These are phyloP conservation scores for Geococcyx californianus DNA, from an alignment of 2,113 vertebrate species.

Conservation along the genomic window DNA sequence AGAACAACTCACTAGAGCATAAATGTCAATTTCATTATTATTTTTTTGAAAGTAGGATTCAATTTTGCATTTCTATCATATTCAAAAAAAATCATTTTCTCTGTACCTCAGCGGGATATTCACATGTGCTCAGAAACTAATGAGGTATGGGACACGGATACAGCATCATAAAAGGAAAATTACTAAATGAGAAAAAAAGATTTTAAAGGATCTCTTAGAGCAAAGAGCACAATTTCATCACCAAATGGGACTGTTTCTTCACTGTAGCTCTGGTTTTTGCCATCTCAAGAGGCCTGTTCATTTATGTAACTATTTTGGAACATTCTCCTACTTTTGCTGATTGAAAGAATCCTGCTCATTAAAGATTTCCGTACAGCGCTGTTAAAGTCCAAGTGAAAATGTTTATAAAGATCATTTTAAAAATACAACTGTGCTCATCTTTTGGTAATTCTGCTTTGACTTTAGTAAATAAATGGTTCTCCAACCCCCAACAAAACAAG, in stretches of 20 bases:
- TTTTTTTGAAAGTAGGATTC: constrained; percentile 71
- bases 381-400: neutral
- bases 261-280: constrained; percentile 7
- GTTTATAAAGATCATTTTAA: neutral
- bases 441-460: neutral
- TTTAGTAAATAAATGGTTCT: neutral
- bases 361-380: neutral
- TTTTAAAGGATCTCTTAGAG: constrained; percentile 66
- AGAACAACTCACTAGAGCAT: constrained; percentile 72
- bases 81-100: constrained; percentile 71
- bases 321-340: constrained; percentile 27
- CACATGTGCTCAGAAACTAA: constrained; percentile 78
- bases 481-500: neutral
- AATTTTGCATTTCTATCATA: constrained; percentile 78
- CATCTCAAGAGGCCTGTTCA: constrained; percentile 34
- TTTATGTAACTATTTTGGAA: constrained; percentile 64
- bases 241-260: constrained; percentile 42
- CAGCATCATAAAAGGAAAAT: constrained; percentile 76
- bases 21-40: constrained; percentile 75
- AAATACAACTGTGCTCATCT: neutral
- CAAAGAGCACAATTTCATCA: constrained; percentile 65
- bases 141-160: constrained; percentile 81
- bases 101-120: constrained; percentile 78
- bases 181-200: constrained; percentile 74
- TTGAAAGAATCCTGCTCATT: constrained; percentile 20